Evolutionary conservation across 2,113 vertebrate genomes (phyloP).

Genomic region (Urocolius indicus): DNA sequence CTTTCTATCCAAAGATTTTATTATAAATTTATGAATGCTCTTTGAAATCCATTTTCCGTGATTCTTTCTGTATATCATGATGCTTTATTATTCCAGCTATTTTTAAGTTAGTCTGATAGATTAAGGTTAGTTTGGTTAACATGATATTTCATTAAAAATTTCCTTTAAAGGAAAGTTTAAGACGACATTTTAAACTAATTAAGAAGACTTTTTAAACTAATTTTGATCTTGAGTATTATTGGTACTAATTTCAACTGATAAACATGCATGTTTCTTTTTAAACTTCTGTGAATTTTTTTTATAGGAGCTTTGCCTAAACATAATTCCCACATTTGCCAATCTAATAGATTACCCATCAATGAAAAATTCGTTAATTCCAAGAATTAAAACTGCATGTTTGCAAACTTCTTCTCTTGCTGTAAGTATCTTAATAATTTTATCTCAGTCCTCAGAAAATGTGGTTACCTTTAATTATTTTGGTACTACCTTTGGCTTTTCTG

Average conservation of each 20-base stretch:
- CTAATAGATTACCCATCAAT: conserved; percentile 98
- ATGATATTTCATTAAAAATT: not conserved
- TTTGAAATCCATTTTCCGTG: not conserved
- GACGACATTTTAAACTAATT: not conserved
- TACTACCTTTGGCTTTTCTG: not conserved
- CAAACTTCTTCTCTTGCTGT: conserved; percentile 98
- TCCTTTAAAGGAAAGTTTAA: not conserved
- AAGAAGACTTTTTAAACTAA: no score
- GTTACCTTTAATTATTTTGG: not conserved
- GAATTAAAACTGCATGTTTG: conserved; percentile 94
- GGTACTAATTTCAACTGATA: not conserved
- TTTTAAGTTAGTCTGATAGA: not conserved
- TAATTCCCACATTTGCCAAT: conserved; percentile 98
- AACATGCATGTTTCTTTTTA: not conserved
- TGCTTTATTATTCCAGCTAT: not conserved
- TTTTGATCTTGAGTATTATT: not conserved
- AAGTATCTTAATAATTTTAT: conserved; percentile 71
- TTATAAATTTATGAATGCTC: not conserved
- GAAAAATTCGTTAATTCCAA: conserved; percentile 98
- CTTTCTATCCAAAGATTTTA: not conserved
- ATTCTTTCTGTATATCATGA: not conserved
- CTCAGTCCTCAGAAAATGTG: not conserved
- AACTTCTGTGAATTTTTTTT: not conserved
- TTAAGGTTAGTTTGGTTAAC: not conserved
- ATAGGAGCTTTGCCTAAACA: conserved; percentile 97